Base-by-base conservation (phyloP, 2,113 vertebrate species). In the Tylochromis polylepis region DNA sequence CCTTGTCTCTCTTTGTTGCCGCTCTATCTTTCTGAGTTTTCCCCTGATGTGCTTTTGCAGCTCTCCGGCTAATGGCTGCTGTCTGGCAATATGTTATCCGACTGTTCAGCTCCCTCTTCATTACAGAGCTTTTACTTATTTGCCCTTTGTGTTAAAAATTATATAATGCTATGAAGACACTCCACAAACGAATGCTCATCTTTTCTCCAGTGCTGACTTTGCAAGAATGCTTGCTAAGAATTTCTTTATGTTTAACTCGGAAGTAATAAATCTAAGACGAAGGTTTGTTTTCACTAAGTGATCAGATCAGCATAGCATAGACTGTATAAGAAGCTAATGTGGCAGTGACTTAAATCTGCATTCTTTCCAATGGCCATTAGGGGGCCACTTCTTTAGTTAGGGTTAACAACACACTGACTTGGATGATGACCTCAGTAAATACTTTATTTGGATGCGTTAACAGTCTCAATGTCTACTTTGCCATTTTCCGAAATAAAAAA, bases 21-120 rank as follows among this genome's bases (percentile, higher is more conserved):
- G 93, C 91, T 93, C 86, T 85, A 89, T 94, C 91, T 94, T 87
- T 93, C 36, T 88, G 87, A 94, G 93, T 92, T 94, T 93, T 83
- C 88, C 93, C 92, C 92, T 56, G 93, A 94, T 93, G 94, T 93
- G 89, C 92, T 91, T 94, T 93, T 94, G 93, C 93, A 86, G 93
- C 92, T 93, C 91, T 91, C 85, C 53, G 88, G 92, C 87, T 95
- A 95, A 94, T 92, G 92, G 92, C 82, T 82, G 83, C 85, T 92
- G 92, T 94, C 92, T 95, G 58, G 88, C 87, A 92, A 93, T 92
- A 94, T 95, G 92, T 92, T 93, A 81, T 82, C 91, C 80, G 43
- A 93, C 92, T 60, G 86, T 75, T 93, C 87, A 79, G 87, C 82
- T 93, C 87, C 70, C 88, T 93, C 92, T 91, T 94, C 91, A 90